These are phyloP conservation scores for Serinus canaria DNA, from an alignment of 2,113 vertebrate genomes.

Conservation along the genomic window DNA sequence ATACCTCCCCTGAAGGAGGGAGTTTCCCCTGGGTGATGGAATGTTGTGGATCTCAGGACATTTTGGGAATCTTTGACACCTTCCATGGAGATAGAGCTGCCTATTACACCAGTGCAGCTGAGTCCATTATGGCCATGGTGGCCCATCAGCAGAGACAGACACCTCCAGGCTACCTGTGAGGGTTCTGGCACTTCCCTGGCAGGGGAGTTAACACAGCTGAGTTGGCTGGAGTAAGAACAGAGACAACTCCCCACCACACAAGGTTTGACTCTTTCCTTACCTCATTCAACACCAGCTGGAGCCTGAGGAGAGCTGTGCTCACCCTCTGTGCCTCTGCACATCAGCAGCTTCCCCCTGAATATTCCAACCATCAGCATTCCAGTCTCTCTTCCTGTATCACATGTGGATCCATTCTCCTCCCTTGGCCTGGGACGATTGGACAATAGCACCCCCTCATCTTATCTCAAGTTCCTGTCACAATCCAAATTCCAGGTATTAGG, in stretches of 20 bases:
- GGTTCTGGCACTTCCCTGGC: not conserved
- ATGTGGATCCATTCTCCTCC: not conserved
- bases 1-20: too few species aligned
- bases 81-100: not conserved
- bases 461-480: not conserved
- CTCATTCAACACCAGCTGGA: not conserved
- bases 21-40: not conserved
- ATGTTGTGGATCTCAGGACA: not conserved
- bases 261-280: not conserved
- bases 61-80: not conserved
- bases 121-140: not conserved
- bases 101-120: not conserved
- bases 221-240: not conserved
- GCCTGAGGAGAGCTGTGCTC: not conserved
- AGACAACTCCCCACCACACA: not conserved
- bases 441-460: not conserved
- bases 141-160: not conserved
- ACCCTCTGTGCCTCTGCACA: not conserved
- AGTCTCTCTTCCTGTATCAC: not conserved
- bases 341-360: not conserved
- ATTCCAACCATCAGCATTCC: not conserved
- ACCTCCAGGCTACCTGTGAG: not conserved
- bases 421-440: accelerated
- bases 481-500: not conserved
- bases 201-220: not conserved